Percentiles rank a stretch among this genome's conserved stretches.
Conservation (phyloP, 2,888 invertebrate genomes). For the Catocala fraxini region DNA sequence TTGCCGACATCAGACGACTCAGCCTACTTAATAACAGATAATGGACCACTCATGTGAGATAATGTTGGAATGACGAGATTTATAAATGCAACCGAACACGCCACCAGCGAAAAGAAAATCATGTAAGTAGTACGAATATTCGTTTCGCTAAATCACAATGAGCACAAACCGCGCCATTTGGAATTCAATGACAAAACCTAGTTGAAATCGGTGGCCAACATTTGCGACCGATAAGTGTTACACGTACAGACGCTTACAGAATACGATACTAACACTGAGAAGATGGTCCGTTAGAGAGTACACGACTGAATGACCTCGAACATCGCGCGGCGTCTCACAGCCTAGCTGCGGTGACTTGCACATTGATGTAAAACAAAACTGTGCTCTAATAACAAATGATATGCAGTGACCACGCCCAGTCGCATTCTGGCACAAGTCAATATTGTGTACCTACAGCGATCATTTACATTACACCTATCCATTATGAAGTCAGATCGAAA, state of each 20-base stretch:
- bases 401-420: slow-evolving; percentile 66
- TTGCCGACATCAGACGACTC: slow-evolving; percentile 66
- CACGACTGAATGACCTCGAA: slow-evolving; percentile 70
- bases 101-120: slow-evolving; percentile 36
- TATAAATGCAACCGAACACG: slow-evolving; percentile 36
- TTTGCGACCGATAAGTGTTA: slow-evolving; percentile 68
- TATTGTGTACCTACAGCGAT: slow-evolving; percentile 65
- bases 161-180: slow-evolving; percentile 49
- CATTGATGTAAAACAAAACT: slow-evolving; percentile 67
- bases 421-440: slow-evolving; percentile 74
- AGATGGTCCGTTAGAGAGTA: slow-evolving; percentile 76
- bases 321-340: slow-evolving; percentile 43
- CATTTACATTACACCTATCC: slow-evolving; percentile 72
- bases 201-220: slow-evolving; percentile 57
- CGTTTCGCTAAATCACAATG: slow-evolving; percentile 50
- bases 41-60: slow-evolving; percentile 70
- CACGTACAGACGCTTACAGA: slow-evolving; percentile 65
- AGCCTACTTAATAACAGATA: slow-evolving; percentile 76
- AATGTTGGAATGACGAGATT: slow-evolving; percentile 52
- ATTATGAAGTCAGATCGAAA: slow-evolving; percentile 71
- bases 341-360: slow-evolving; percentile 70
- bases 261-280: slow-evolving; percentile 70
- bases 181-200: slow-evolving; percentile 55
- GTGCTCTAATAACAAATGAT: slow-evolving; percentile 67
- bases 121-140: slow-evolving; percentile 43